Base-by-base conservation (phyloP, 2,797 vertebrate genomes). In the Poeciliopsis gracilis region DNA sequence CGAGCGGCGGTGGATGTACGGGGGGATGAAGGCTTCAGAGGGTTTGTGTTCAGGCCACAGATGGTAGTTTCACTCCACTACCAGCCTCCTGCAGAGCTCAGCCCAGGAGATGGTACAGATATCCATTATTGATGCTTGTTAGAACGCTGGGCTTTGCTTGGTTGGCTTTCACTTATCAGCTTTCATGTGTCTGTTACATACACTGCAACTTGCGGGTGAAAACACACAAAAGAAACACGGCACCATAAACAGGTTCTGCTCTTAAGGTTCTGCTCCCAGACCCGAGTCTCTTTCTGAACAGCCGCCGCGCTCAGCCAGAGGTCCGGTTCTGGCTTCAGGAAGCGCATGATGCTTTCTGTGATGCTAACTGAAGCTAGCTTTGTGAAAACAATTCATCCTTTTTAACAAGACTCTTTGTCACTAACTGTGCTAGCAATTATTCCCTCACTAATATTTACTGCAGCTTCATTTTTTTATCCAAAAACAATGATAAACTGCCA, bases 101-200 rank as follows among this genome's bases (percentile, higher is more conserved):
- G 75, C 88, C 90, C 82, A 84, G 84, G 86, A 93, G 92, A 91
- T 73, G 77, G 51, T 51, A 78, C 86, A 73, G 77, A 81, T 72
- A 93, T 95, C 79, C 84, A 93, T 94, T 94, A 95, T 94, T 93
- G 87, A 95, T 94, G 91, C 84, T 78, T 89, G 92, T 93, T 89
- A 67, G 89, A 87, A 85, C 77, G 74, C 80, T 63, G 77, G 74
- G 38, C 76, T 79, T 36, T n/a, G 81, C 89, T 76, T 87, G 77
- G 25, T 36, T 78, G 87, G 80, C 78, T 81, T 90, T 83, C 78
- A 82, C 86, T 90, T 86, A 91, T 85, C 85, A 63, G 77, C 81
- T 86, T 90, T 85, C 87, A 81, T 88, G 84, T 89, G 74, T 92
- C 83, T 87, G 59, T 77, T 81, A 81, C 77, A 77, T 77, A 80